phyloP scores from a whole-genome alignment of 2,888 invertebrate species.

The Cyclophora punctaria region DNA sequence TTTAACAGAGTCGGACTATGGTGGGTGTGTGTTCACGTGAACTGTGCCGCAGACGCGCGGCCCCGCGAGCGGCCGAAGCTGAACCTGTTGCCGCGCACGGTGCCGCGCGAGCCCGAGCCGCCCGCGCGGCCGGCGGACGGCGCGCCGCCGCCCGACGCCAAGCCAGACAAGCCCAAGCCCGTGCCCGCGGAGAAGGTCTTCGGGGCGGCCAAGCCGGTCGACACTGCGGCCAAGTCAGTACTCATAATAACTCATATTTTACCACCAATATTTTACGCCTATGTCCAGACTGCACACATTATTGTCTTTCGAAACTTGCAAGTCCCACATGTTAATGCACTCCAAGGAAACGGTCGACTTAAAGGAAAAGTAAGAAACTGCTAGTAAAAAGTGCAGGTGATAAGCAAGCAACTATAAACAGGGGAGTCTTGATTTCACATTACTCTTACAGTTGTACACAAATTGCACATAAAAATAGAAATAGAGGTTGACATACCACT shows the following conservation, averaged over 20 bases:
- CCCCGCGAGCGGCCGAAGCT: slow-evolving; percentile 85
- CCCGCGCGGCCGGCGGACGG: slow-evolving; percentile 53
- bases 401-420: too few species aligned
- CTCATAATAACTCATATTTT: not conserved
- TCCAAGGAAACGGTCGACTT: too few species aligned
- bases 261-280: not conserved
- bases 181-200: slow-evolving; percentile 86
- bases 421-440: too few species aligned
- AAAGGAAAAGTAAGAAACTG: too few species aligned
- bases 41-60: slow-evolving; percentile 45
- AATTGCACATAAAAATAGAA: slow-evolving; percentile 38
- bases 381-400: too few species aligned
- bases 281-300: too few species aligned
- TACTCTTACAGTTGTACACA: too few species aligned
- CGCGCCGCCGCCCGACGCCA: slow-evolving; percentile 30
- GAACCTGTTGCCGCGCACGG: slow-evolving; percentile 86
- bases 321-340: too few species aligned
- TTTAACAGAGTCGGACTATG: too few species aligned
- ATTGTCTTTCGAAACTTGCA: too few species aligned
- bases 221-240: slow-evolving; percentile 86
- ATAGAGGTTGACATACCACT: slow-evolving; percentile 25
- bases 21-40: not conserved
- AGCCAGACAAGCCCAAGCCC: slow-evolving; percentile 49
- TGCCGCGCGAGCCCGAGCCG: slow-evolving; percentile 76
- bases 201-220: slow-evolving; percentile 96